Conservation (phyloP, 2,888 invertebrate genomes). For the Ectemnius lituratus region DNA sequence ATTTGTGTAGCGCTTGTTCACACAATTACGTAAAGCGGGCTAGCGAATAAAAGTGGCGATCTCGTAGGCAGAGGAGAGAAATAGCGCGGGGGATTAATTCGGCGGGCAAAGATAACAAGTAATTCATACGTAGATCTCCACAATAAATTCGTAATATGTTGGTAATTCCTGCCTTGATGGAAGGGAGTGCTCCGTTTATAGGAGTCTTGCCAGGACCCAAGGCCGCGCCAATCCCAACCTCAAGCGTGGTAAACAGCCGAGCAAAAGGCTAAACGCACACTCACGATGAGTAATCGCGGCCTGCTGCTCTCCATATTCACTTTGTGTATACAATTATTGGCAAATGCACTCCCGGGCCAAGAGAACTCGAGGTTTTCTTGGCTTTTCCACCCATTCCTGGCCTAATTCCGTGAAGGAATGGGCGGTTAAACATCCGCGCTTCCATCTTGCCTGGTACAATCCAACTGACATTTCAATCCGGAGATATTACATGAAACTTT, state of each 20-base stretch:
- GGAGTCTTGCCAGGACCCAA: constrained; percentile 55
- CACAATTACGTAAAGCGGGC: not conserved
- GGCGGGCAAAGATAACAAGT: not conserved
- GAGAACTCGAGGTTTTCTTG: constrained; percentile 12
- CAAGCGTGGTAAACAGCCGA: constrained; percentile 52
- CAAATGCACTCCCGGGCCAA: not conserved
- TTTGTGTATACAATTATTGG: constrained; percentile 12
- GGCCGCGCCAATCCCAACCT: constrained; percentile 30
- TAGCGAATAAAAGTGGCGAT: not conserved
- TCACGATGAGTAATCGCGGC: constrained; percentile 47
- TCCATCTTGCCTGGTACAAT: too few species aligned
- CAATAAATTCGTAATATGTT: constrained; percentile 30
- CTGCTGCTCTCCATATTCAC: constrained; percentile 1
- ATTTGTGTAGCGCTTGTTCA: not conserved
- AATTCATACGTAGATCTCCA: constrained; percentile 20
- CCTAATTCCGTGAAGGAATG: not conserved
- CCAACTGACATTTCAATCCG: too few species aligned
- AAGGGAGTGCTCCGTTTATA: constrained; percentile 40
- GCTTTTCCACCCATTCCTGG: constrained; percentile 4
- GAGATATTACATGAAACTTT: too few species aligned
- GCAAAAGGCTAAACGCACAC: constrained; percentile 49
- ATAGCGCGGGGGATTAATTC: constrained; percentile 1
- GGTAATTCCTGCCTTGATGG: constrained; percentile 8
- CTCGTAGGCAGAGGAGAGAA: not conserved
- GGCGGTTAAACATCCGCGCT: too few species aligned